Base-by-base conservation (phyloP, 2,113 vertebrate genomes). In the Gambusia holbrooki region DNA sequence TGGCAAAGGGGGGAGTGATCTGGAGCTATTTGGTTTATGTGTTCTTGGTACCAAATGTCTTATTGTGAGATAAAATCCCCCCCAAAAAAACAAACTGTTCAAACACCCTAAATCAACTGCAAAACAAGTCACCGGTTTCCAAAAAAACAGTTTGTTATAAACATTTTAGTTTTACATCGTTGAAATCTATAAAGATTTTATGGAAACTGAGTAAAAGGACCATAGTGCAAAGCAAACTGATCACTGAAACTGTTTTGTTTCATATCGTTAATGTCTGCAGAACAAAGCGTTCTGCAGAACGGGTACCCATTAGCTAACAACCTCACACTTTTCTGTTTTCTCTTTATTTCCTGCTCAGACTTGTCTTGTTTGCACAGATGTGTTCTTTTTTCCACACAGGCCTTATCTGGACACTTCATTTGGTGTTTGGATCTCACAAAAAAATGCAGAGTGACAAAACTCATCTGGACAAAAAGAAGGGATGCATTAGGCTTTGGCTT, bases 401-500 rank as follows among this genome's bases (percentile, higher is more conserved):
- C 76, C 72, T 84, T 71, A 88, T 84, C 62, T 83, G 58, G 69
- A 79, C 62, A 69, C 29, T 58, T 74, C 70, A 71, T 84, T 80
- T 70, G 54, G 76, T 79, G 70, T 75, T 79, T 80, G 79, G 80
- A 85, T 83, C 74, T 79, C 19, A 3, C 42, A 70, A 70, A 83
- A 79, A 78, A 77, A 76, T 73, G 74, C 73, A 71, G 69, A 76
- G 79, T 74, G 74, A 86, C 73, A 71, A 77, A 89, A 87, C 84
- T 90, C 77, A 85, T 90, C 91, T 87, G 87, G 90, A 88, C 82
- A 86, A 81, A 89, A 83, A 62, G 81, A 85, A 79, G 74, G 85
- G 89, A 71, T 88, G 92, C 87, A 93, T 95, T 95, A 94, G 92
- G 79, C 76, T 76, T 86, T 97, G 95, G 96, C 94, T 89, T 87